Evolutionary conservation across 2,113 vertebrate genomes (phyloP).

Genomic region (Rhegmatorhina hoffmannsi): DNA sequence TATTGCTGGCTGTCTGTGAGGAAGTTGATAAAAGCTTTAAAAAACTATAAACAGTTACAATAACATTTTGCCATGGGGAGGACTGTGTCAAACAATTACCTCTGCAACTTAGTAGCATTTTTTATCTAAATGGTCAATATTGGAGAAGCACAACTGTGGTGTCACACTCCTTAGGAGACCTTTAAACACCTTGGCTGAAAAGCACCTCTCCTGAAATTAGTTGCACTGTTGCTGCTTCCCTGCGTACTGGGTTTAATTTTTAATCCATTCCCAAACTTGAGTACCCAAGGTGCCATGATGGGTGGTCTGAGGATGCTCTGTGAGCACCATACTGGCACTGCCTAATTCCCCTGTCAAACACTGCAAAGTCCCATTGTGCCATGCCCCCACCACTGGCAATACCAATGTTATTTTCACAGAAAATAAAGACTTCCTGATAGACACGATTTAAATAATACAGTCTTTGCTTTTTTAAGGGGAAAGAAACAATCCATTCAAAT

Average conservation of each 20-base stretch:
- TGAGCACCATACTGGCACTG: accelerated
- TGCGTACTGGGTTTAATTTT: not conserved
- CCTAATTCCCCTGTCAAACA: not conserved
- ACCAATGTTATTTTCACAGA: conserved; percentile 9
- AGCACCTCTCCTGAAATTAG: not conserved
- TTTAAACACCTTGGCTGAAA: accelerated
- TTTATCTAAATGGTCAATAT: not conserved
- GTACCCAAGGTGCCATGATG: accelerated
- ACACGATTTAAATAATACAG: not conserved
- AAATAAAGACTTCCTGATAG: conserved; percentile 23
- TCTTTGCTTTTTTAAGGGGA: conserved; percentile 3
- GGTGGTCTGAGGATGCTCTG: not conserved
- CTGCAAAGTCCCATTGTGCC: not conserved
- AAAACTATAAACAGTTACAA: not conserved
- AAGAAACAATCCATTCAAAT: conserved; percentile 54
- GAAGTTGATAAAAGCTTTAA: not conserved
- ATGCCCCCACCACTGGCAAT: not conserved
- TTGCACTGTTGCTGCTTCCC: not conserved
- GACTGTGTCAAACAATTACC: not conserved
- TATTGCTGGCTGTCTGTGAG: not conserved
- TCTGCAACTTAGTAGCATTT: not conserved
- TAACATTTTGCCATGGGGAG: not conserved
- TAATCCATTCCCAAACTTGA: not conserved
- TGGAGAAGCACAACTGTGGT: not conserved
- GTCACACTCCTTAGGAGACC: not conserved